Evolutionary conservation across 2,888 invertebrate species (phyloP).

Genomic region (Idaea dimidiata): DNA sequence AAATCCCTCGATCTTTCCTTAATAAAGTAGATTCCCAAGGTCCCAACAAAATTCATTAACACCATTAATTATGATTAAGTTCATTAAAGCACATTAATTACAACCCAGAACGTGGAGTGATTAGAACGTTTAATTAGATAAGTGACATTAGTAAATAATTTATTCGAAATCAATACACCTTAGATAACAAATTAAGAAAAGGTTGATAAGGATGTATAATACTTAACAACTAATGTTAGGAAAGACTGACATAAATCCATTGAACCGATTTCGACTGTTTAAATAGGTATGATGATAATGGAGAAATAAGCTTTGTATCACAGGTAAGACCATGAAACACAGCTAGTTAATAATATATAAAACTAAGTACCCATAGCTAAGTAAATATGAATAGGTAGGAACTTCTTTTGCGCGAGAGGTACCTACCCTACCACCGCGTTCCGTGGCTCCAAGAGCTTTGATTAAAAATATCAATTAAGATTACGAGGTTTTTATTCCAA

Average conservation of each 20-base stretch:
- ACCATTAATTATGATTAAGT: slow-evolving; percentile 8
- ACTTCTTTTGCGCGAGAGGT: slow-evolving; percentile 11
- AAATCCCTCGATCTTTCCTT: slow-evolving; percentile 58
- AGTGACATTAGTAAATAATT: not conserved
- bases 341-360: not conserved
- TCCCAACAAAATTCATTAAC: slow-evolving; percentile 11
- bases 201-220: no score
- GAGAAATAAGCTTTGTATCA: not conserved
- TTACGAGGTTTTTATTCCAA: slow-evolving; percentile 68
- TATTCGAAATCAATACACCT: not conserved
- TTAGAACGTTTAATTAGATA: not conserved
- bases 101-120: not conserved
- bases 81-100: slow-evolving; percentile 6
- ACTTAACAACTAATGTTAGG: no score
- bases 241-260: no score
- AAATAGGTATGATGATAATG: no score
- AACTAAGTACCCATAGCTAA: no score
- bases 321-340: not conserved
- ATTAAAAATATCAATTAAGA: slow-evolving; percentile 76
- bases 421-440: not conserved
- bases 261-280: no score
- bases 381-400: not conserved
- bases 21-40: slow-evolving; percentile 52
- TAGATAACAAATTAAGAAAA: not conserved
- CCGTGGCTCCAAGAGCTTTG: slow-evolving; percentile 47